Conservation (phyloP, 2,113 vertebrate genomes). For the Nyctibius bracteatus region DNA sequence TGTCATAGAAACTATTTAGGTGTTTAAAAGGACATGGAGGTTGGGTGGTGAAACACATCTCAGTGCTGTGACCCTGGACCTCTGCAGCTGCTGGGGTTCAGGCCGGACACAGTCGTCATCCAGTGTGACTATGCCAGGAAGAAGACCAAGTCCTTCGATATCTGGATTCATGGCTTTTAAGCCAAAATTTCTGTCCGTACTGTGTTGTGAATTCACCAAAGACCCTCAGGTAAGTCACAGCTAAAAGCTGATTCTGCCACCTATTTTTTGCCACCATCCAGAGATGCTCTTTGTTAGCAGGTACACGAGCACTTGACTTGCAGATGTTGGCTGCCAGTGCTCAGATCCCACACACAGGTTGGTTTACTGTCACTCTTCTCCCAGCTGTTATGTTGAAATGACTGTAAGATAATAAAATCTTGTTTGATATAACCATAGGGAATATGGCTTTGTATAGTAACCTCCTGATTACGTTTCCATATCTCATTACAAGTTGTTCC, state of each 20-base stretch:
- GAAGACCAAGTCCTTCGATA: neutral
- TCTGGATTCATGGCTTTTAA: neutral
- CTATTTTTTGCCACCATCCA: neutral
- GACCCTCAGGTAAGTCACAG: neutral
- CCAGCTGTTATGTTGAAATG: neutral
- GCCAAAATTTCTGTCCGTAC: neutral
- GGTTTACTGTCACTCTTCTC: neutral
- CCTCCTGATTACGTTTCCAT: neutral
- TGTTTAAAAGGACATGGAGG: neutral
- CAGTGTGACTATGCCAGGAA: neutral
- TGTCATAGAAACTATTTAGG: neutral
- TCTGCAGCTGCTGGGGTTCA: neutral
- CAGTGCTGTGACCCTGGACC: neutral
- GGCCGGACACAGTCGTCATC: neutral
- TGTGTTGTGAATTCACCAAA: neutral
- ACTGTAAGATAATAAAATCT: neutral
- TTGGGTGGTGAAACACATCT: neutral
- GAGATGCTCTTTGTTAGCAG: neutral
- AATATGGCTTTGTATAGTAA: neutral
- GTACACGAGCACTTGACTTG: rapidly evolving
- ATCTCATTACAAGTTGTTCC: neutral
- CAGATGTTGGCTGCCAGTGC: neutral
- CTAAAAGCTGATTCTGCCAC: neutral
- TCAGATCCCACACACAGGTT: neutral
- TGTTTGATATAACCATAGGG: neutral